A percentile compares a stretch with the other conserved stretches of the same genome.
Evolutionary conservation across 2,797 vertebrate genomes (phyloP).

Genomic region (Lepilemur ruficaudatus): DNA sequence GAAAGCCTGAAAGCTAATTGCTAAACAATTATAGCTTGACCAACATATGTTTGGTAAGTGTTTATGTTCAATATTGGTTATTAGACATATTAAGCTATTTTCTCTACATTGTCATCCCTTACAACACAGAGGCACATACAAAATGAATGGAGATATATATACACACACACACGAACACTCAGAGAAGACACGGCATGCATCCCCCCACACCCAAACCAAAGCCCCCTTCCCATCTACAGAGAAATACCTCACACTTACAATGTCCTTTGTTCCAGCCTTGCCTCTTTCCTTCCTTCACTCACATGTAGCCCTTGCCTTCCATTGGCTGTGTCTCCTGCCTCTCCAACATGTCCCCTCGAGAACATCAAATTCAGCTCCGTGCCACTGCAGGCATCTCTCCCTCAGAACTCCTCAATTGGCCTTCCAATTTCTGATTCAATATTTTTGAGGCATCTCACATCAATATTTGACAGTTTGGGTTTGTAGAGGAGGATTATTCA

Average conservation of each 20-base stretch:
- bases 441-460: background rate
- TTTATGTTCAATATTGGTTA: background rate
- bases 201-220: background rate
- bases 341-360: background rate
- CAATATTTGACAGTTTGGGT: background rate
- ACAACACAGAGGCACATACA: background rate
- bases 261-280: background rate
- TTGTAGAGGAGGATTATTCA: background rate
- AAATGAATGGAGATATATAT: background rate
- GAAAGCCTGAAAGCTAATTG: background rate
- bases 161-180: background rate
- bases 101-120: background rate
- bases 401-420: background rate
- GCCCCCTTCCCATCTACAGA: background rate
- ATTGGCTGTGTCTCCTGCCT: background rate
- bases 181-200: background rate
- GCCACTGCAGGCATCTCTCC: background rate
- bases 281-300: background rate
- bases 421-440: background rate
- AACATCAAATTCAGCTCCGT: background rate
- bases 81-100: background rate
- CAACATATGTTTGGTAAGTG: background rate
- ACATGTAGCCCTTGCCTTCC: rapidly evolving
- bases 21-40: background rate
- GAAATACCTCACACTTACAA: background rate